phyloP scores from a whole-genome alignment of 1,140 invertebrate species.

The Ectropis grisescens region DNA sequence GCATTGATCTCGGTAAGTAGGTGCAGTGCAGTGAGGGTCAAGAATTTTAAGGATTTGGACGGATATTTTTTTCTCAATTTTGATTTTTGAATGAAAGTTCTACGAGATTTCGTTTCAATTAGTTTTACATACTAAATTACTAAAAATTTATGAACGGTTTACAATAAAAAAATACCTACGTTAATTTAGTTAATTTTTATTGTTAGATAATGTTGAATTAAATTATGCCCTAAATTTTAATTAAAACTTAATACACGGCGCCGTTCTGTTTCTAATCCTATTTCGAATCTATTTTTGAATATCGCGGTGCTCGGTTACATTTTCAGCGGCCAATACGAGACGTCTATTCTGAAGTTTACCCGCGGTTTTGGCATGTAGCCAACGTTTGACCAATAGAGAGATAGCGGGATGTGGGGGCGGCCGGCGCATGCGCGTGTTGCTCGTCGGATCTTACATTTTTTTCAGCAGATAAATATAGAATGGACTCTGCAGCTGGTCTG shows the following conservation, averaged over 20 bases:
- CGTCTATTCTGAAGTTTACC: slow-evolving; percentile 36
- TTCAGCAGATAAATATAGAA: too few species aligned
- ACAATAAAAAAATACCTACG: too few species aligned
- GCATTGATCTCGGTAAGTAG: slow-evolving; percentile 39
- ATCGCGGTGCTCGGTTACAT: slow-evolving; percentile 66
- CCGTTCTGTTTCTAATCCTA: slow-evolving; percentile 37
- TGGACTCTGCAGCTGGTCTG: too few species aligned
- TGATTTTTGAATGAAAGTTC: too few species aligned
- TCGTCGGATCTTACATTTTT: slow-evolving; percentile 17
- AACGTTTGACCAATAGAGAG: slow-evolving; percentile 43
- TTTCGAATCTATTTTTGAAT: slow-evolving; percentile 64
- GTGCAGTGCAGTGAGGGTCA: slow-evolving; percentile 19
- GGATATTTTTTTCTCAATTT: too few species aligned
- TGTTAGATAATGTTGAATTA: too few species aligned
- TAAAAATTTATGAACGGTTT: too few species aligned
- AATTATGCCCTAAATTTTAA: too few species aligned
- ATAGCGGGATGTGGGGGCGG: slow-evolving; percentile 37
- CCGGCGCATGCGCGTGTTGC: slow-evolving; percentile 22
- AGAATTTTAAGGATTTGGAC: too few species aligned
- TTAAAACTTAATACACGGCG: neutral
- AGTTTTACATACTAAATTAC: too few species aligned
- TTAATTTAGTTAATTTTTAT: too few species aligned
- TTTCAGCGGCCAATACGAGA: slow-evolving; percentile 40
- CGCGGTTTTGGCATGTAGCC: slow-evolving; percentile 59
- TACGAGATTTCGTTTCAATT: too few species aligned